These are phyloP conservation scores for Puma concolor DNA, from an alignment of 2,113 vertebrate species.

Conservation along the genomic window DNA sequence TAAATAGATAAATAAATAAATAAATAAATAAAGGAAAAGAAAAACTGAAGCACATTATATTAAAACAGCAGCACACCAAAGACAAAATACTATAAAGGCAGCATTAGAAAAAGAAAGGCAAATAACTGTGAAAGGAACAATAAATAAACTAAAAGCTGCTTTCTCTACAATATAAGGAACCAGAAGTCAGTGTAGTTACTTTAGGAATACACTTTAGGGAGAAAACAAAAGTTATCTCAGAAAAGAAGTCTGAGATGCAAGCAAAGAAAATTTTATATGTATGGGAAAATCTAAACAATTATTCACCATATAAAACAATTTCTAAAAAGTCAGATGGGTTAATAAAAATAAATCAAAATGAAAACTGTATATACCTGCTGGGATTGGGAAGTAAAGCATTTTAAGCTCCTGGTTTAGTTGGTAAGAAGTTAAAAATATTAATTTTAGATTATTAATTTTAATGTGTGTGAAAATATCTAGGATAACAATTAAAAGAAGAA, in stretches of 20 bases:
- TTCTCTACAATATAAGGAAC: background rate
- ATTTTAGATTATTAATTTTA: slow-evolving; percentile 21
- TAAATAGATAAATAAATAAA: background rate
- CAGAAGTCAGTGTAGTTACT: background rate
- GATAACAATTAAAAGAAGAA: background rate
- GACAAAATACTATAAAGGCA: background rate
- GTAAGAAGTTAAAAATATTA: background rate
- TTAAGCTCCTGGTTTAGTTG: background rate
- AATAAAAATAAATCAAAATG: background rate
- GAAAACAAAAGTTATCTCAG: background rate
- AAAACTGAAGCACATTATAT: background rate
- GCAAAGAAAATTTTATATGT: background rate
- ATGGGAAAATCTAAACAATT: background rate
- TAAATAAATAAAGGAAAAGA: background rate
- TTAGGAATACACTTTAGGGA: background rate
- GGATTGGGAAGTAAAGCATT: background rate
- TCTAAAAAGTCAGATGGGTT: background rate
- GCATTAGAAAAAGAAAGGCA: background rate
- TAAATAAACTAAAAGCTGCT: background rate
- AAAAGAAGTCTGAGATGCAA: background rate
- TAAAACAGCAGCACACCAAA: background rate
- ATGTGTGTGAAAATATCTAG: background rate
- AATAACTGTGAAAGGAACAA: background rate
- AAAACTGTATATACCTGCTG: background rate
- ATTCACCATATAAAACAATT: background rate